These are phyloP conservation scores for Leptoteleia sp. DNA, from an alignment of 1,140 invertebrate genomes.

Conservation along the genomic window DNA sequence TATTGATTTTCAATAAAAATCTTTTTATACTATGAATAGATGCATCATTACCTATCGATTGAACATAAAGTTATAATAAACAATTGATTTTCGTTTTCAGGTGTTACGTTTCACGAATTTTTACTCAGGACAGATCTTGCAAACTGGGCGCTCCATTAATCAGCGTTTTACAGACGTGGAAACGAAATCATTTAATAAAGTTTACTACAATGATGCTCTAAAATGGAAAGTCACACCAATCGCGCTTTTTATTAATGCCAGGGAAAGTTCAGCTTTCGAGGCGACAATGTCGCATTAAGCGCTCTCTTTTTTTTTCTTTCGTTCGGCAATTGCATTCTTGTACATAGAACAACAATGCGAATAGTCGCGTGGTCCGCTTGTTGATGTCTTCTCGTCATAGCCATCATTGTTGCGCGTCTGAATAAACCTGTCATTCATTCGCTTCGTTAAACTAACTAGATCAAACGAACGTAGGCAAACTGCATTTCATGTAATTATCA, in stretches of 20 bases:
- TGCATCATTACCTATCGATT: too few species aligned
- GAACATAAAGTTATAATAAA: too few species aligned
- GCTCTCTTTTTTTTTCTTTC: slow-evolving; percentile 25
- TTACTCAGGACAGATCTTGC: too few species aligned
- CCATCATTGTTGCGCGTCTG: slow-evolving; percentile 54
- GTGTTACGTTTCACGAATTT: too few species aligned
- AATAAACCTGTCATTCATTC: slow-evolving; percentile 75
- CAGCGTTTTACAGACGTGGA: slow-evolving; percentile 42
- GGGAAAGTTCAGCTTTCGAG: slow-evolving; percentile 58
- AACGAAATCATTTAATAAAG: slow-evolving; percentile 49
- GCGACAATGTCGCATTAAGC: too few species aligned
- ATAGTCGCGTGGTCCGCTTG: not conserved
- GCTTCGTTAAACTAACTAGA: slow-evolving; percentile 75
- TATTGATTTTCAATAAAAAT: too few species aligned
- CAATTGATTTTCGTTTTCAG: too few species aligned
- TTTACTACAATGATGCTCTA: slow-evolving; percentile 53
- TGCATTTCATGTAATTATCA: slow-evolving; percentile 17
- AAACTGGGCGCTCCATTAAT: slow-evolving; percentile 20
- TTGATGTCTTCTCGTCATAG: slow-evolving; percentile 71
- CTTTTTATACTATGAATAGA: too few species aligned
- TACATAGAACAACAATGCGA: not conserved
- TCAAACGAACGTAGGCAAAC: slow-evolving; percentile 60
- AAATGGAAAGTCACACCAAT: slow-evolving; percentile 65
- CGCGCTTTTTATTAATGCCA: slow-evolving; percentile 48
- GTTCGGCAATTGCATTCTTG: slow-evolving; percentile 20